A percentile compares a stretch with the other conserved stretches of the same genome.
Evolutionary conservation across 2,888 invertebrate genomes (phyloP).

Genomic region (Marasmarcha lunaedactyla): DNA sequence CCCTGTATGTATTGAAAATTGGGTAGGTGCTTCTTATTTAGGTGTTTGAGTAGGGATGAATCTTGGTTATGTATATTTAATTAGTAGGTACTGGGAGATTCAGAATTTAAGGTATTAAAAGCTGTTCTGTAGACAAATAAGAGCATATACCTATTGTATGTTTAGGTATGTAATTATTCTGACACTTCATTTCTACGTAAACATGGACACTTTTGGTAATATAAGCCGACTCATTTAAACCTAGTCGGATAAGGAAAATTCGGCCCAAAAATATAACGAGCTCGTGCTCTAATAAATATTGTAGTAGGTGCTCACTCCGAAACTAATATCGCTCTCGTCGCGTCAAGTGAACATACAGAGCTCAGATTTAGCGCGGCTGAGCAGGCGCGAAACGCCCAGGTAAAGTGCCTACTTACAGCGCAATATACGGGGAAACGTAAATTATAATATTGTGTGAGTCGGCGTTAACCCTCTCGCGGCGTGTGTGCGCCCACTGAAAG

Average conservation of each 20-base stretch:
- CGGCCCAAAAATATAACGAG: conserved; percentile 25
- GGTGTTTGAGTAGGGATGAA: not conserved
- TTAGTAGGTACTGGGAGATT: too few species aligned
- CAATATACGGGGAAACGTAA: conserved; percentile 69
- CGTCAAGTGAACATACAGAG: conserved; percentile 71
- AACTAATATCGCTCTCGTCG: conserved; percentile 68
- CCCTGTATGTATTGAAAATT: conserved; percentile 26
- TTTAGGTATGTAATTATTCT: too few species aligned
- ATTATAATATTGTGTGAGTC: conserved; percentile 70
- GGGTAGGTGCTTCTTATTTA: conserved; percentile 14
- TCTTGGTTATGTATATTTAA: too few species aligned
- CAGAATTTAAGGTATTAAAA: too few species aligned
- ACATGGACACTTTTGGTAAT: too few species aligned
- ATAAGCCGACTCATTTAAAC: too few species aligned
- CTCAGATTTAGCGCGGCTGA: conserved; percentile 67
- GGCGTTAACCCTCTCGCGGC: conserved; percentile 63
- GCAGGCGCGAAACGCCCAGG: conserved; percentile 65
- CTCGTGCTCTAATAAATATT: conserved; percentile 53
- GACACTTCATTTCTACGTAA: too few species aligned
- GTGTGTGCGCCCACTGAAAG: conserved; percentile 68
- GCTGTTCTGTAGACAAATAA: not conserved
- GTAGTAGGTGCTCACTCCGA: conserved; percentile 59
- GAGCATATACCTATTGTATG: too few species aligned
- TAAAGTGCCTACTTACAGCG: conserved; percentile 67
- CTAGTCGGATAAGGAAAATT: too few species aligned